Evolutionary conservation across 2,113 vertebrate species (phyloP).

Genomic region (Leuciscus idus): DNA sequence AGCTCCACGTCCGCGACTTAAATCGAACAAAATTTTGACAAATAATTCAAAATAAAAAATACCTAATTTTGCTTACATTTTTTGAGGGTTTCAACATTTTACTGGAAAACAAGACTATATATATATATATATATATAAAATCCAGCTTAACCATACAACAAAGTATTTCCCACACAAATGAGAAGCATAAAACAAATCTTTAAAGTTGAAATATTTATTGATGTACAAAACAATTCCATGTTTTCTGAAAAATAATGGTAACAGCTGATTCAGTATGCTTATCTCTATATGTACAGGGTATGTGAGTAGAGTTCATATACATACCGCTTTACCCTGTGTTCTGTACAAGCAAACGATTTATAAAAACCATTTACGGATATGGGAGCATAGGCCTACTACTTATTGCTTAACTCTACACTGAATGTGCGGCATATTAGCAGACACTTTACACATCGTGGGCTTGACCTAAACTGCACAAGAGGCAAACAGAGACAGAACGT

Average conservation of each 20-base stretch:
- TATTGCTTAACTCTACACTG: conserved; percentile 78
- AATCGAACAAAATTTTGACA: no score
- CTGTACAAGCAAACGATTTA: conserved; percentile 73
- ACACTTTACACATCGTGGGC: conserved; percentile 53
- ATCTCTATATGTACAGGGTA: conserved; percentile 70
- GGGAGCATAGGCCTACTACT: conserved; percentile 68
- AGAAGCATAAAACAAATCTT: conserved; percentile 27
- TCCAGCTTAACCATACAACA: no score
- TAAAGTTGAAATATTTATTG: conserved; percentile 69
- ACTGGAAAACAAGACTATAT: background rate
- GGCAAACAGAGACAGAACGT: conserved; percentile 27
- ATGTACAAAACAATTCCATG: conserved; percentile 79
- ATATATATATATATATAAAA: background rate
- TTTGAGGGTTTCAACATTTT: background rate
- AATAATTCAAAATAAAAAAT: no score
- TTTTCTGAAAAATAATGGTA: conserved; percentile 79
- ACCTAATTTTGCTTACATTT: background rate
- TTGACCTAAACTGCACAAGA: conserved; percentile 37
- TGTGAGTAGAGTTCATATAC: conserved; percentile 60
- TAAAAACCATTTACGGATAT: conserved; percentile 70
- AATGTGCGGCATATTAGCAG: conserved; percentile 74
- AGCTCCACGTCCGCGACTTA: no score
- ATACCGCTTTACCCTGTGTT: conserved; percentile 70
- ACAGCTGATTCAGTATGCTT: conserved; percentile 75
- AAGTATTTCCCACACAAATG: conserved; percentile 7